Base-by-base conservation (phyloP, 2,888 invertebrate genomes). In the Troides oblongomaculatus region DNA sequence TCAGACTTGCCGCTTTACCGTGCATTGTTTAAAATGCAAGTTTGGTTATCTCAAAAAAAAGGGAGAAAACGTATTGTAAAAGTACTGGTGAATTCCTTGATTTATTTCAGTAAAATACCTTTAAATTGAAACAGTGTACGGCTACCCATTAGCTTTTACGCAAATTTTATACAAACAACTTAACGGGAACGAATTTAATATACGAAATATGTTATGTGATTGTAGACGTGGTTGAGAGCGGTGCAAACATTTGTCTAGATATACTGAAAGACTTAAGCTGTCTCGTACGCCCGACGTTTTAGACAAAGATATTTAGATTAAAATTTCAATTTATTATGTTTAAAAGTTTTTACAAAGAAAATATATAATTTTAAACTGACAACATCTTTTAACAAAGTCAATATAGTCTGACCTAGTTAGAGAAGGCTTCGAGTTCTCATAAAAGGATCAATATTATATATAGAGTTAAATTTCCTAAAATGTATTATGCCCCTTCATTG, bases 221-320 rank as follows among this genome's bases (percentile, higher is more conserved):
- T 53, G 53, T n/a, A 53, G 53, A 53, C 53, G 53, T 53, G 53
- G 53, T n/a, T 53, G 53, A 53, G 53, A 53, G 18, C 53, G 53
- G 53, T 53, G 53, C 53, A 53, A 53, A 53, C 53, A 53, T 53
- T 53, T 53, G 53, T 53, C 53, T 53, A 53, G 53, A 53, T 53
- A 53, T n/a, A 53, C 53, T n/a, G 53, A 53, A 53, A 53, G 53
- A 53, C 53, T 53, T 53, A 53, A 53, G 53, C 53, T n/a, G 53
- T 53, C 53, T 18, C 53, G 7, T 53, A n/a, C 53, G 53, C 53
- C 53, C 14, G 53, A 53, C 53, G 53, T 53, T 53, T 53, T n/a
- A 53, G 18, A 53, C 53, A 53, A 53, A 53, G 53, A 53, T 53
- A 10, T 53, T 53, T 53, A n/a, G 53, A n/a, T 53, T n/a, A 53